Base-by-base conservation (phyloP, 2,888 invertebrate species). In the Scaeva pyrastri region DNA sequence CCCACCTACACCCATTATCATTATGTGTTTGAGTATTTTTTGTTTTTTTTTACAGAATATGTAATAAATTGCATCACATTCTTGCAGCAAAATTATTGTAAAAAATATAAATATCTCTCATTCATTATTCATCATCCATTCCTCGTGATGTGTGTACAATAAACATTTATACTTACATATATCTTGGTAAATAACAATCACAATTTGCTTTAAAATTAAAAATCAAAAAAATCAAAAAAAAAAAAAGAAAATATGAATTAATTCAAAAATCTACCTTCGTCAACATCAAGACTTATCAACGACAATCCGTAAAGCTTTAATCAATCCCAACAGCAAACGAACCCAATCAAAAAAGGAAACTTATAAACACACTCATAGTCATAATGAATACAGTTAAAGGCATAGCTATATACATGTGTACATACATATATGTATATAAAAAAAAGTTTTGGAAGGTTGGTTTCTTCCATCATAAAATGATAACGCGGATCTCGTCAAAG, bases 401-500 rank as follows among this genome's bases (percentile, higher is more conserved):
- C n/a, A n/a, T n/a, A n/a, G n/a, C n/a, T n/a, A n/a, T n/a, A n/a
- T 19, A 16, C 16, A n/a, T 8, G 5, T 12, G 8, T n/a, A 10
- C 5, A 10, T 56, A 26, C 26, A 23, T 14, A 23, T 14, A 31
- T 31, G 31, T 7, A 31, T 8, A 45, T 21, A 52, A 23, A 12
- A 56, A 36, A 16, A 36, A 21, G 52, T 68, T 56, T 64, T 23
- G 43, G 39, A 66, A 48, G 68, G 66, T 48, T 60, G 60, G 60
- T 73, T 72, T 56, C 64, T 55, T 75, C 50, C 71, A 74, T 82
- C 73, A 70, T 86, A 71, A 79, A 83, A 36, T 64, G 87, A 87
- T 87, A 87, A 87, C 75, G 87, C 76, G 83, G 87, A 87, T 87
- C 87, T 83, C 60, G 55, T 83, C 72, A 55, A 87, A 83, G 87